Evolutionary conservation across 2,888 invertebrate genomes (phyloP).

Genomic region (Synanthedon andrenaeformis): DNA sequence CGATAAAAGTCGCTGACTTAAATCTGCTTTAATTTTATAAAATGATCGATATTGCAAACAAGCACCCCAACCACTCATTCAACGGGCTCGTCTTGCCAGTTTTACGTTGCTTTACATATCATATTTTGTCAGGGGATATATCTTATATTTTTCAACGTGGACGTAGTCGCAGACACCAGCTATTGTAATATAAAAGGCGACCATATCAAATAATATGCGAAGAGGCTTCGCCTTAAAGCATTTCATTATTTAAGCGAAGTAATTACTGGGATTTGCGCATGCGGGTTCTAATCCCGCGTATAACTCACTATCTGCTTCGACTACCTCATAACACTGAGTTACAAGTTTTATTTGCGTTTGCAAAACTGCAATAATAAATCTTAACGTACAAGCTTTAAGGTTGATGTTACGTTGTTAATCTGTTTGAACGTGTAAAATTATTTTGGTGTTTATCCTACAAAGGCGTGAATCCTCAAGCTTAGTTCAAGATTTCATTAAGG

Average conservation of each 20-base stretch:
- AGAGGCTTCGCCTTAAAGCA: neutral
- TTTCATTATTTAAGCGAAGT: neutral
- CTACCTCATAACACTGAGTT: neutral
- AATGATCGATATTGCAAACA: too few species aligned
- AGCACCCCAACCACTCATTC: too few species aligned
- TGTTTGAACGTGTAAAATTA: neutral
- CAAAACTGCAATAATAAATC: neutral
- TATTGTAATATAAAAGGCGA: too few species aligned
- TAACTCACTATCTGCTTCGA: neutral
- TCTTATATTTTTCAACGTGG: too few species aligned
- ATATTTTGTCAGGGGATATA: too few species aligned
- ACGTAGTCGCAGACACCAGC: too few species aligned
- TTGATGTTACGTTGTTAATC: neutral
- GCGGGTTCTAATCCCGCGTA: neutral
- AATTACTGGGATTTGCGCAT: neutral
- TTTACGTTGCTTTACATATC: too few species aligned
- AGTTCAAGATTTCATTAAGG: slow-evolving; percentile 17
- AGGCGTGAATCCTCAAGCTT: slow-evolving; percentile 10
- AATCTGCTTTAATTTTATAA: too few species aligned
- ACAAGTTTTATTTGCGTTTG: neutral
- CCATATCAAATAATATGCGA: too few species aligned
- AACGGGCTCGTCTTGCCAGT: too few species aligned
- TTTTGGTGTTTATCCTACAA: neutral
- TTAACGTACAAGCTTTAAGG: neutral
- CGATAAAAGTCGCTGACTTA: too few species aligned